Base-by-base conservation (phyloP, 1,140 invertebrate genomes). In the Antheraea pernyi region DNA sequence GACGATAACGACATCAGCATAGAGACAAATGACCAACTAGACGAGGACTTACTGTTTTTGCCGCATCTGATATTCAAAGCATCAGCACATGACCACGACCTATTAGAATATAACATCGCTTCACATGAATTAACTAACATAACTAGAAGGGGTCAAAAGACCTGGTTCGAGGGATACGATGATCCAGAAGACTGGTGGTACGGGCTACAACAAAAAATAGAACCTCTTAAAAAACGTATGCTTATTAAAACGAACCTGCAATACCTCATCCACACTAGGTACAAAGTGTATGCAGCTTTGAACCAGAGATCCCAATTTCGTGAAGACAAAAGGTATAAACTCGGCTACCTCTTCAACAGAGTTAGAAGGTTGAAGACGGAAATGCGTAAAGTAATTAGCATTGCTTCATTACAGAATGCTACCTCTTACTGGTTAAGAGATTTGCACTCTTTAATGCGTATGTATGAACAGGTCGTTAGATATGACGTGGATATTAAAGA, bases 331-430 rank as follows among this genome's bases (percentile, higher is more conserved):
- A 59, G 76, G 53, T 85, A 84, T 53, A 79, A 75, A 67, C 65
- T 87, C 4, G 85, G 85, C 0, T 85, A 81, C 48, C 72, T 84
- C 0, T 80, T 84, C 42, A 84, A 81, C 58, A 78, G 81, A 58
- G 11, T 86, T 46, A 69, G 76, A 11, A 65, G 75, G 0, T n/a
- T 86, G 19, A 73, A 70, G 13, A 70, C 67, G 9, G 82, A 86
- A 62, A 78, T 78, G 37, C 36, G 73, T 48, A 84, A 84, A 59
- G 46, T 81, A 39, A 59, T 75, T 0, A 65, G 19, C 0, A 42
- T 46, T 9, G 70, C 68, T 1, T 53, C 60, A 22, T 18, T 48
- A 7, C 62, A 72, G 46, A 11, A 67, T 7, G 22, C n/a, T 9
- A 39, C 7, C 36, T 19, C n/a, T 19, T 39, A 13, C 7, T 39